phyloP scores from a whole-genome alignment of 2,888 invertebrate species.

The Apocheima hispidaria region DNA sequence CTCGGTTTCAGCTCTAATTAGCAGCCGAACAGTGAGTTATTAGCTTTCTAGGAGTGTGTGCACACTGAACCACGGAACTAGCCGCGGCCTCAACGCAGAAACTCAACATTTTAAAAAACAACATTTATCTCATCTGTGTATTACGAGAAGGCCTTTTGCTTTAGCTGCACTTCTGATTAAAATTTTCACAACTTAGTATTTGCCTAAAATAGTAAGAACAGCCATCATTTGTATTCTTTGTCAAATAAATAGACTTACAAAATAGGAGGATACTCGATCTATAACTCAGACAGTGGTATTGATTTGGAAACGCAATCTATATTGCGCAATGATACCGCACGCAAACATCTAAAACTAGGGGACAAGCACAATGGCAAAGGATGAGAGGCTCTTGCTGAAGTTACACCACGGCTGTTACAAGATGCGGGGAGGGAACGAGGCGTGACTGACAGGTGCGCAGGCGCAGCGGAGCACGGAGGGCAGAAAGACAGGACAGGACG shows the following conservation, averaged over 20 bases:
- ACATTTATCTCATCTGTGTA: too few species aligned
- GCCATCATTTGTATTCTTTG: background rate
- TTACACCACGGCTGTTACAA: constrained; percentile 27
- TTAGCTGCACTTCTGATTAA: too few species aligned
- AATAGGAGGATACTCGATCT: constrained; percentile 15
- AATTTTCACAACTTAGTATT: too few species aligned
- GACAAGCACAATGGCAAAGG: constrained; percentile 20
- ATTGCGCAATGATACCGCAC: constrained; percentile 17
- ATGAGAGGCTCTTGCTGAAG: constrained; percentile 27
- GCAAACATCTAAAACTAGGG: constrained; percentile 14
- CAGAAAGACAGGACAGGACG: constrained; percentile 50
- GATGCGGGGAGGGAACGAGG: constrained; percentile 41
- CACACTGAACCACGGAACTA: too few species aligned
- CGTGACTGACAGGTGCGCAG: constrained; percentile 59
- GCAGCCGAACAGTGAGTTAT: background rate
- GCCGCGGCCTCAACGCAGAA: background rate
- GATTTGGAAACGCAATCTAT: constrained; percentile 24
- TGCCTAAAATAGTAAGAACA: background rate
- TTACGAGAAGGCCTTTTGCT: too few species aligned
- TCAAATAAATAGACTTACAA: background rate
- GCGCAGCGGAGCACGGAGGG: constrained; percentile 46
- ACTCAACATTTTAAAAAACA: background rate
- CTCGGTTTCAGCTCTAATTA: background rate
- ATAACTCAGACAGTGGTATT: constrained; percentile 17
- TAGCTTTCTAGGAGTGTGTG: background rate